phyloP scores from a whole-genome alignment of 2,888 invertebrate genomes.

The Philereme vetulata region DNA sequence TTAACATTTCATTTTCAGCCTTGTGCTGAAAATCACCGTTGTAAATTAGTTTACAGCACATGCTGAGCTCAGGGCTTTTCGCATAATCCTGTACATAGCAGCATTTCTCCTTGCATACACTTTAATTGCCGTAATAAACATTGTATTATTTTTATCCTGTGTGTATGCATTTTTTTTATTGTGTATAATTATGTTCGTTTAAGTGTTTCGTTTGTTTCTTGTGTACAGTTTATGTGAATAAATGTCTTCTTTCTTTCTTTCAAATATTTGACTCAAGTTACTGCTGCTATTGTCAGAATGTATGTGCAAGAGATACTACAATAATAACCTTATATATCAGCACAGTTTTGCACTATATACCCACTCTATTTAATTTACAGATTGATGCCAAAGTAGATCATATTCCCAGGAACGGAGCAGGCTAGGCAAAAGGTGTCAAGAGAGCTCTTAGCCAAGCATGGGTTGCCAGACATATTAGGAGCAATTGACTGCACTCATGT shows the following conservation, averaged over 20 bases:
- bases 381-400: background rate
- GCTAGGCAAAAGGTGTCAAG: background rate
- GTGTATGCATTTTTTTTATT: too few relatives aligned
- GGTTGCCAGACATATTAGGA: background rate
- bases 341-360: too few relatives aligned
- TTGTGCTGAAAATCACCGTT: background rate
- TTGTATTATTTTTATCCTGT: background rate
- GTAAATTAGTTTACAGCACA: background rate
- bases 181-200: too few relatives aligned
- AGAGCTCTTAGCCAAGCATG: background rate
- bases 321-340: background rate
- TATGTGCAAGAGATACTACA: background rate
- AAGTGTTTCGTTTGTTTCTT: too few relatives aligned
- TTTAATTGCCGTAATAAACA: background rate
- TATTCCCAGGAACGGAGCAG: background rate
- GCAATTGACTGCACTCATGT: conserved; percentile 10
- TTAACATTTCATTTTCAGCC: background rate
- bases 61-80: background rate
- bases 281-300: background rate
- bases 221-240: too few relatives aligned
- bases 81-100: too few relatives aligned
- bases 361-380: conserved; percentile 1
- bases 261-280: too few relatives aligned
- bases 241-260: too few relatives aligned
- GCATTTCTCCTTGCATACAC: background rate